Percentiles rank a stretch among this genome's conserved stretches.
Conservation (phyloP, 2,113 vertebrate genomes). For the Sphyrna mokarran region DNA sequence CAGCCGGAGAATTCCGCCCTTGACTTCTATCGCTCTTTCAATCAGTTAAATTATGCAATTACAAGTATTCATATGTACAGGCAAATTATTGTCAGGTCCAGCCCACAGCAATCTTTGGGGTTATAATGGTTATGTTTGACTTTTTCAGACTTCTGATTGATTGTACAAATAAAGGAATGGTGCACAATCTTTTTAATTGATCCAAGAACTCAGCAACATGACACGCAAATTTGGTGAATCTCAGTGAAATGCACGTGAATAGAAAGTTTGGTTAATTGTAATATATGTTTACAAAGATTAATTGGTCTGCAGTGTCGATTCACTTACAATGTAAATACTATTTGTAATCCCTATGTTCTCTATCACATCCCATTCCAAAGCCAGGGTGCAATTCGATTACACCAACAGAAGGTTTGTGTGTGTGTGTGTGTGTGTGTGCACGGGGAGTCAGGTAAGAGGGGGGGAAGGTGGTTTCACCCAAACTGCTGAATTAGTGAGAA, state of each 20-base stretch:
- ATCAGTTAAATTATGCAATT: not conserved
- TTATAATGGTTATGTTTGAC: not conserved
- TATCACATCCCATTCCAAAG: not conserved
- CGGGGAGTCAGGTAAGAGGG: too few species aligned
- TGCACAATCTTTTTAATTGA: not conserved
- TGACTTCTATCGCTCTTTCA: not conserved
- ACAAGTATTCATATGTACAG: not conserved
- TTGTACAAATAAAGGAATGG: not conserved
- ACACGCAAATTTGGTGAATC: not conserved
- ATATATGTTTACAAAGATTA: not conserved
- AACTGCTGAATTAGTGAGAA: too few species aligned
- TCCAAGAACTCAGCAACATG: not conserved
- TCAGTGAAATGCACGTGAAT: not conserved
- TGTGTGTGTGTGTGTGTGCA: too few species aligned
- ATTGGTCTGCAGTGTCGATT: not conserved
- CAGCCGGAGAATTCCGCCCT: too few species aligned
- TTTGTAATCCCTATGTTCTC: not conserved
- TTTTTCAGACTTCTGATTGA: not conserved
- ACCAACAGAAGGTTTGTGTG: not conserved
- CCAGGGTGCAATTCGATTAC: not conserved
- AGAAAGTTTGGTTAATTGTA: not conserved
- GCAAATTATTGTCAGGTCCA: not conserved
- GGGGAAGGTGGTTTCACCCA: too few species aligned
- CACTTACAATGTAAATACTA: not conserved
- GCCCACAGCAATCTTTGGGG: not conserved